Evolutionary conservation across 2,797 vertebrate species (phyloP), one percentile per base, ranked within the genome.

Genomic region (Enteromius treurensis): DNA sequence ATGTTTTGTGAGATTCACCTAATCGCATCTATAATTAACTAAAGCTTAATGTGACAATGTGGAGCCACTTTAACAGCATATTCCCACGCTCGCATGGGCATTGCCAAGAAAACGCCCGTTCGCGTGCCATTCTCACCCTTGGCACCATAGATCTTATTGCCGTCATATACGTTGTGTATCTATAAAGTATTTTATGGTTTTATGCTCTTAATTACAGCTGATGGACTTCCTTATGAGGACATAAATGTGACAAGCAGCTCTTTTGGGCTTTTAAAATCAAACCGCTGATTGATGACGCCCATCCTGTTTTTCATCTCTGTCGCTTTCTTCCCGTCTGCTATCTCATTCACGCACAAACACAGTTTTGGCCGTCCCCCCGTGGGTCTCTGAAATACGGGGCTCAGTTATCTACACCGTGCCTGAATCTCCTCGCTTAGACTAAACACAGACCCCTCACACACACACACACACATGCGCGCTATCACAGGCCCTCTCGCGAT

Each of bases 391-490:
- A 84, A 86, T 75, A 82, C 78, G 79, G 79, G 53, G 53, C 80
- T 87, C 79, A 40, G 84, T 86, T 88, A 86, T 88, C 86, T 82
- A 45, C 60, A 26, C 71, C 42, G 60, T 62, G 80, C 76, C 84
- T 74, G 79, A 86, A 77, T 79, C 85, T 88, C 82, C 47, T 10
- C 67, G 60, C 77, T 84, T 79, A 87, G 88, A 88, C 88, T 88
- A 88, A 88, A 88, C 86, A 88, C 86, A 81, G 84, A 76, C 71
- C 68, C 53, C 34, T 67, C 86, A 49, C 77, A 69, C 69, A 49
- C 62, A 47, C 55, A 70, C 82, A 58, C 53, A 58, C 55, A 23
- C 82, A n/a, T 21, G n/a, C 55, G 10, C 81, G 21, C 82, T 82
- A 81, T 81, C 77, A 40, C 82, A 15, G 60, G 86, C 80, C 86